These are phyloP conservation scores for Entomobrya proxima DNA, from an alignment of 2,888 invertebrate species.

Conservation along the genomic window DNA sequence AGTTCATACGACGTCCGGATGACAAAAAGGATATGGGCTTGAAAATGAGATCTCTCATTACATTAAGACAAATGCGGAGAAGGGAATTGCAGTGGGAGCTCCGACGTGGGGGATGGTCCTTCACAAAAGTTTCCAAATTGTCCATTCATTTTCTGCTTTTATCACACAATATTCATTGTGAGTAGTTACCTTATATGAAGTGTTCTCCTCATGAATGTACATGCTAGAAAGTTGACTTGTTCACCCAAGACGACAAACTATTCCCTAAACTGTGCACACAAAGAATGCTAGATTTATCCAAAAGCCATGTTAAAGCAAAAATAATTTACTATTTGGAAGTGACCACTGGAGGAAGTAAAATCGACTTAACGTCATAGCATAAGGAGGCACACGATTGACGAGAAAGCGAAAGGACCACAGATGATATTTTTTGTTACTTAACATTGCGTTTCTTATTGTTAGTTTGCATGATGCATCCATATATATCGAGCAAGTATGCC, in stretches of 20 bases:
- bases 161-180: neutral
- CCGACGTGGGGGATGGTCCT: slow-evolving; percentile 59
- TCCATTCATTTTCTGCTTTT: neutral
- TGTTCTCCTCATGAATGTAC: slow-evolving; percentile 31
- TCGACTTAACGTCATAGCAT: neutral
- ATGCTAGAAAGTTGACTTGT: neutral
- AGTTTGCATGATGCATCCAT: neutral
- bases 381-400: neutral
- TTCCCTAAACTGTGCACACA: neutral
- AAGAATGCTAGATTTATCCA: neutral
- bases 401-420: neutral
- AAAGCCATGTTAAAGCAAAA: no score
- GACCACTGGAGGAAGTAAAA: neutral
- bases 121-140: neutral
- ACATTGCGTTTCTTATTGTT: neutral
- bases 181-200: slow-evolving; percentile 34
- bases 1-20: slow-evolving; percentile 54
- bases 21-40: slow-evolving; percentile 10
- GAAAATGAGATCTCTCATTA: slow-evolving; percentile 36
- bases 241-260: neutral
- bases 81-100: slow-evolving; percentile 1
- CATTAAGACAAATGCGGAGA: neutral
- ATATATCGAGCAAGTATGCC: neutral
- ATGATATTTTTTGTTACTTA: neutral
- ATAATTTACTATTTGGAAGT: neutral